A percentile compares a stretch with the other conserved stretches of the same genome.
phyloP scores from a whole-genome alignment of 2,888 invertebrate species.

The Antitype chi region DNA sequence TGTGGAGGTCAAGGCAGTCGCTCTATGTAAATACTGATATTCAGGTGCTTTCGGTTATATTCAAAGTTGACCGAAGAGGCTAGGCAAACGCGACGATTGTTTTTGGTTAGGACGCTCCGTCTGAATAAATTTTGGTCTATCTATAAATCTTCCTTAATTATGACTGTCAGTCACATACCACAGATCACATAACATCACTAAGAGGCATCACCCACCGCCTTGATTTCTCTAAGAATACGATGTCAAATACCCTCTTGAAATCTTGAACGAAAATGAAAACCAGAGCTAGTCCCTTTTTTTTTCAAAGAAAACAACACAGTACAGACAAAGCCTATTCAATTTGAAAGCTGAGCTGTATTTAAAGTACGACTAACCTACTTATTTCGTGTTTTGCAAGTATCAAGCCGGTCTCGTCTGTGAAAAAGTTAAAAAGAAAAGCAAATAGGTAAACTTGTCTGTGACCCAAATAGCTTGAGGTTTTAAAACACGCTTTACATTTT shows the following conservation, averaged over 20 bases:
- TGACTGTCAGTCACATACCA: neutral
- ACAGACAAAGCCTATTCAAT: constrained; percentile 43
- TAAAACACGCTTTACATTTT: constrained; percentile 51
- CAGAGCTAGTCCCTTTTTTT: neutral
- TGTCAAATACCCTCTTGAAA: neutral
- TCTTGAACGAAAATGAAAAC: constrained; percentile 29
- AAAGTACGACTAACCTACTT: constrained; percentile 58
- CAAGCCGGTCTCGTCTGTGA: constrained; percentile 43
- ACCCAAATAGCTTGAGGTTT: constrained; percentile 58
- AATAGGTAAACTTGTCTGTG: constrained; percentile 58
- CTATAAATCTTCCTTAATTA: neutral
- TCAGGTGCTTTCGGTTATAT: no score
- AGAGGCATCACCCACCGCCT: neutral
- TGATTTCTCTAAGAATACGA: neutral
- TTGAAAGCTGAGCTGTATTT: constrained; percentile 53
- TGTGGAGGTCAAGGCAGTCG: no score
- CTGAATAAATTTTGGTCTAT: no score
- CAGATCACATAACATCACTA: neutral
- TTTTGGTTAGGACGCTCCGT: no score
- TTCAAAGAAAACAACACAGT: constrained; percentile 32
- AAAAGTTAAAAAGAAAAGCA: constrained; percentile 57
- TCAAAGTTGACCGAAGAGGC: no score
- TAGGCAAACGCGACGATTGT: no score
- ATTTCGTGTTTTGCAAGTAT: constrained; percentile 56
- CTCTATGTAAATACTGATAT: no score